Conservation (phyloP, 2,797 vertebrate genomes). For the Gobio occitaniae region DNA sequence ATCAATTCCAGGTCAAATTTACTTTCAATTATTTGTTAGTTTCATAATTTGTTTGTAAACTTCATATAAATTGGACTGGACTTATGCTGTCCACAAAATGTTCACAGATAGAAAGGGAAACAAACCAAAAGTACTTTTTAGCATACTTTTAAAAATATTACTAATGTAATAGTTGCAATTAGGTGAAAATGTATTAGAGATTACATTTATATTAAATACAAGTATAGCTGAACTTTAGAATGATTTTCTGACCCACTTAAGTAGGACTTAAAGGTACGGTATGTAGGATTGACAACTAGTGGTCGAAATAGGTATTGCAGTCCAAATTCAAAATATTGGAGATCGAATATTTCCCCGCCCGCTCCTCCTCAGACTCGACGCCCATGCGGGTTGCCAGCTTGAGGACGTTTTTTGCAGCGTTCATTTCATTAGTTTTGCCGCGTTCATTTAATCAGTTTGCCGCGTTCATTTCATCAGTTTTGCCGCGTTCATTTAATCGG, state of each 20-base stretch:
- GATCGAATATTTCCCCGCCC: too few species aligned
- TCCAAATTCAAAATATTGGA: too few species aligned
- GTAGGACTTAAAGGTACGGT: too few species aligned
- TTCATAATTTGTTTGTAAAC: background rate
- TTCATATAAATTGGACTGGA: background rate
- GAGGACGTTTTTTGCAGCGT: too few species aligned
- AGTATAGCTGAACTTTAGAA: background rate
- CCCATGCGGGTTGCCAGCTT: too few species aligned
- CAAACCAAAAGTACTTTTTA: background rate
- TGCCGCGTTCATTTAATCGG: too few species aligned
- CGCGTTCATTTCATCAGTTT: too few species aligned
- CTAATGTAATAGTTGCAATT: background rate
- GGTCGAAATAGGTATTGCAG: too few species aligned
- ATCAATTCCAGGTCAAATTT: constrained; percentile 23
- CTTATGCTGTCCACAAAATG: background rate
- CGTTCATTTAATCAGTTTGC: too few species aligned
- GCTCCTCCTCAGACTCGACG: too few species aligned
- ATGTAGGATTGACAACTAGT: too few species aligned
- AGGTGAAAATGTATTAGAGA: background rate
- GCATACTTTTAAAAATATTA: background rate
- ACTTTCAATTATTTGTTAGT: background rate
- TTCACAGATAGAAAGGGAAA: background rate
- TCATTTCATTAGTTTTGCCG: too few species aligned
- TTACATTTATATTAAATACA: background rate
- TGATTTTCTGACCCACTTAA: background rate